Percentiles rank a stretch among this genome's conserved stretches.
These are phyloP conservation scores for Coboldia fuscipes DNA, from an alignment of 1,140 invertebrate species.

Conservation along the genomic window DNA sequence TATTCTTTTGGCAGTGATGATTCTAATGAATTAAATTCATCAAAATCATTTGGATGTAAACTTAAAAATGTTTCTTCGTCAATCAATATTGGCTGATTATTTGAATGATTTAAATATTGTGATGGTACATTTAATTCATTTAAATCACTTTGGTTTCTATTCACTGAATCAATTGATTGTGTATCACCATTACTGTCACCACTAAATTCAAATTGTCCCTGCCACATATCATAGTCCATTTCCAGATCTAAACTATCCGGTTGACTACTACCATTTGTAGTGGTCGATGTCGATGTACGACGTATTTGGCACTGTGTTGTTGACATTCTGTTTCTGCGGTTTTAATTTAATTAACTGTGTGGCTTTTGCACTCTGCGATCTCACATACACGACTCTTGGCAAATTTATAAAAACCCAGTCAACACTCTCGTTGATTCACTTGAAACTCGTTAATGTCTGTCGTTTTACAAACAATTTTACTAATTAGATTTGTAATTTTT, in stretches of 20 bases:
- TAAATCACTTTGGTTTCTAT: neutral
- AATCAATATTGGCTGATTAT: constrained; percentile 16
- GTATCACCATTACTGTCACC: constrained; percentile 6
- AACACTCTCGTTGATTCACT: too few species aligned
- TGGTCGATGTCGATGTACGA: constrained; percentile 2
- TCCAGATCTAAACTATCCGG: constrained; percentile 30
- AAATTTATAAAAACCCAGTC: too few species aligned
- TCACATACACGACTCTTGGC: too few species aligned
- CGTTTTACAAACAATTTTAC: too few species aligned
- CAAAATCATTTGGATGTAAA: constrained; percentile 19
- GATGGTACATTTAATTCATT: neutral
- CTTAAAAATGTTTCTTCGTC: constrained; percentile 20
- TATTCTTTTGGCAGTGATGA: constrained; percentile 16
- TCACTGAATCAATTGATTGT: neutral
- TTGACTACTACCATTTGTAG: constrained; percentile 14
- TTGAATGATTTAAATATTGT: neutral
- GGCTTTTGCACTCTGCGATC: too few species aligned
- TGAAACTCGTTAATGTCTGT: too few species aligned
- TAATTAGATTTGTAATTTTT: too few species aligned
- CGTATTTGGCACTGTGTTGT: neutral
- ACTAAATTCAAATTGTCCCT: constrained; percentile 66
- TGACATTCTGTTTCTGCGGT: neutral
- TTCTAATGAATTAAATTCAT: constrained; percentile 15
- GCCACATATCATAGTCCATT: constrained; percentile 66
- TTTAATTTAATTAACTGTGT: too few species aligned